Percentiles rank a stretch among this genome's conserved stretches.
Evolutionary conservation across 1,140 invertebrate species (phyloP).

Genomic region (Bilobella aurantiaca): DNA sequence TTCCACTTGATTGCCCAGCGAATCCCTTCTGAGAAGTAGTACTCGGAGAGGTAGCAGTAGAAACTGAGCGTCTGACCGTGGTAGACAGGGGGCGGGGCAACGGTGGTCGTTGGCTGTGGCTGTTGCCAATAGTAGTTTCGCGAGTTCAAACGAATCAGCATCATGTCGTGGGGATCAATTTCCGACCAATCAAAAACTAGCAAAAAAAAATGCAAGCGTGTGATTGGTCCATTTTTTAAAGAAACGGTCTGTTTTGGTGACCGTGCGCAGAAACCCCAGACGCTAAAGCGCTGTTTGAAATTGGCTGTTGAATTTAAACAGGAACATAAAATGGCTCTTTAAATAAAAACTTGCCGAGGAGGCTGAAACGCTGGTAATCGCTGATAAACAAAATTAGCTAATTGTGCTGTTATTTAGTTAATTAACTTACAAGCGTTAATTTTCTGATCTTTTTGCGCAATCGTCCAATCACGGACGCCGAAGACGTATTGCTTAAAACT

Average conservation of each 20-base stretch:
- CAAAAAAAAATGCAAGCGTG: not conserved
- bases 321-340: too few relatives aligned
- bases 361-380: too few relatives aligned
- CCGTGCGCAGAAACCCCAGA: too few relatives aligned
- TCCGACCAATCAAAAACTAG: slow-evolving; percentile 8
- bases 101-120: not conserved
- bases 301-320: too few relatives aligned
- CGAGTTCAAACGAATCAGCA: not conserved
- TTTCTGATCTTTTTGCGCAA: not conserved
- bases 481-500: slow-evolving; percentile 3
- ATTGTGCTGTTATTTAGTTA: too few relatives aligned
- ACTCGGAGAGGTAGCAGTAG: not conserved
- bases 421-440: slow-evolving; percentile 6
- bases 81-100: not conserved
- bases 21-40: slow-evolving; percentile 10
- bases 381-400: too few relatives aligned
- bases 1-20: slow-evolving; percentile 8
- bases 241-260: not conserved
- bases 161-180: slow-evolving; percentile 5
- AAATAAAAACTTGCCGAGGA: too few relatives aligned
- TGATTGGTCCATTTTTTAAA: not conserved
- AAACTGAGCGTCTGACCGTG: not conserved
- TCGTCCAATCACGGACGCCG: not conserved
- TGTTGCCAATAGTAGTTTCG: too few relatives aligned
- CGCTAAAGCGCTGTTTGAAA: too few relatives aligned